phyloP scores from a whole-genome alignment of 2,888 invertebrate genomes.

The Plagiodera versicolora region DNA sequence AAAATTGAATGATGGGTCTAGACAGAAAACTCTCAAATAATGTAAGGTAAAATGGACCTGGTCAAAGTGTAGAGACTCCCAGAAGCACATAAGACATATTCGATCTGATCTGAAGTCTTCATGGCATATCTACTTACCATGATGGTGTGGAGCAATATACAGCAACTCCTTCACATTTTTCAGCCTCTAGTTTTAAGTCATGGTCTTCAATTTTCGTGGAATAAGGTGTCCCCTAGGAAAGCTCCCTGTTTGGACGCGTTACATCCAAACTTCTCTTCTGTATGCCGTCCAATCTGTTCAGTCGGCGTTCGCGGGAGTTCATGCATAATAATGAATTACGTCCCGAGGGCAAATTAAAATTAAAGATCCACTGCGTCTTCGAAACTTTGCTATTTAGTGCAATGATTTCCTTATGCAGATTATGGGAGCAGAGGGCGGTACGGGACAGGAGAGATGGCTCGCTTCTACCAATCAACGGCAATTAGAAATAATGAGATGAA shows the following conservation, averaged over 20 bases:
- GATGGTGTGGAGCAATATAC: too few relatives aligned
- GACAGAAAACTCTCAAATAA: too few relatives aligned
- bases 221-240: neutral
- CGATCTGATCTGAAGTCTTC: too few relatives aligned
- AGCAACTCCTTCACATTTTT: too few relatives aligned
- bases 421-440: slow-evolving; percentile 27
- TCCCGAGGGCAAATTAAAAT: slow-evolving; percentile 58
- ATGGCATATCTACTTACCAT: too few relatives aligned
- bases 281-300: slow-evolving; percentile 55
- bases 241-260: slow-evolving; percentile 1
- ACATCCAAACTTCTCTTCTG: slow-evolving; percentile 36
- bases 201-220: neutral
- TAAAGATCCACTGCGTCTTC: slow-evolving; percentile 55
- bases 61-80: too few relatives aligned
- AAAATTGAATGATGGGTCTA: too few relatives aligned
- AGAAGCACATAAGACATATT: too few relatives aligned
- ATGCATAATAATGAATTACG: slow-evolving; percentile 59
- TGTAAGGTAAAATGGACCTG: too few relatives aligned
- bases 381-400: slow-evolving; percentile 57
- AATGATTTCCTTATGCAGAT: slow-evolving; percentile 56
- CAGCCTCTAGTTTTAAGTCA: too few relatives aligned
- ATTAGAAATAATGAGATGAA: slow-evolving; percentile 31
- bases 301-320: slow-evolving; percentile 50
- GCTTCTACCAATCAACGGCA: slow-evolving; percentile 23
- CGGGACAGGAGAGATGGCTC: slow-evolving; percentile 17